Evolutionary conservation across 1,140 invertebrate species (phyloP).

Genomic region (Pemphigus obesinymphae): DNA sequence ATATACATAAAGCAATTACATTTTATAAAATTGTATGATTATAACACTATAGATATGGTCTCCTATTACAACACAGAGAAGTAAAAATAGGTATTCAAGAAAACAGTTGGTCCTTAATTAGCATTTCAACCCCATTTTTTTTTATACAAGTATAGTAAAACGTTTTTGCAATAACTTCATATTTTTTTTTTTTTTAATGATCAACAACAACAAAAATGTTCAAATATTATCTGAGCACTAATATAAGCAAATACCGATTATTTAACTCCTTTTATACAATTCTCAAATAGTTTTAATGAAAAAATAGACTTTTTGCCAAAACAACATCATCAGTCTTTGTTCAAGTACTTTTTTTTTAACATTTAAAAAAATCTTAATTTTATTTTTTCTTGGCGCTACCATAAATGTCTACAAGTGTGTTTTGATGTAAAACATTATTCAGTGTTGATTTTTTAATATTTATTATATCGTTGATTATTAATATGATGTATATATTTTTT

Average conservation of each 20-base stretch:
- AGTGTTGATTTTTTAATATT: neutral
- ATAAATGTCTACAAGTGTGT: conserved; percentile 36
- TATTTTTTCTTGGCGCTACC: conserved; percentile 39
- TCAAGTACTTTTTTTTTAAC: conserved; percentile 42
- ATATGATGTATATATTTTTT: neutral
- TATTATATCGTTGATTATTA: neutral
- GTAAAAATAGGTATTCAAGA: conserved; percentile 41
- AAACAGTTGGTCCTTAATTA: conserved; percentile 42
- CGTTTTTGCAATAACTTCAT: conserved; percentile 38
- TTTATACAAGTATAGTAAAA: conserved; percentile 40
- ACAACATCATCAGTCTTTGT: conserved; percentile 42
- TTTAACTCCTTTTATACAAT: conserved; percentile 42
- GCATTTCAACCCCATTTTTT: conserved; percentile 37
- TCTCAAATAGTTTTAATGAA: conserved; percentile 42
- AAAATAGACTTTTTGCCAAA: conserved; percentile 42
- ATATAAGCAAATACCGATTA: conserved; percentile 42
- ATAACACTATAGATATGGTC: conserved; percentile 38
- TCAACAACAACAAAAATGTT: conserved; percentile 40
- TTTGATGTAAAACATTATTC: conserved; percentile 12
- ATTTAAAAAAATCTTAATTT: conserved; percentile 40
- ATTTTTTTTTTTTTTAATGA: conserved; percentile 34
- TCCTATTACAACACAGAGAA: conserved; percentile 39
- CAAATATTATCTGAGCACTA: conserved; percentile 42
- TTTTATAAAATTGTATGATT: conserved; percentile 10
- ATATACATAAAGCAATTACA: conserved; percentile 29